Conservation (phyloP, 2,797 vertebrate species). For the Geotrypetes seraphini region DNA sequence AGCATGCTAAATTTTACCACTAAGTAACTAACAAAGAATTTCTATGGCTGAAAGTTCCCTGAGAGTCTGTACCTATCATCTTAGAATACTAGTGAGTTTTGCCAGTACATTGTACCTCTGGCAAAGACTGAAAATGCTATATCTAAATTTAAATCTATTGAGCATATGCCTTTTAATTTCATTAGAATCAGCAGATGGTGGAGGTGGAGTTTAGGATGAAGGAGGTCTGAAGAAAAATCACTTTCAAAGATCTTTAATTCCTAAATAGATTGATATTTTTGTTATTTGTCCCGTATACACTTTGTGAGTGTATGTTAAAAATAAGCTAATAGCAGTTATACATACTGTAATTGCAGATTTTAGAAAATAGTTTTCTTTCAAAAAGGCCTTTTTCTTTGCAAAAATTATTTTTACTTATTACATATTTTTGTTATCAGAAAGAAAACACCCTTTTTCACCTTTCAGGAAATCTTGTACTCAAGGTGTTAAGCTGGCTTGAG, state of each 20-base stretch:
- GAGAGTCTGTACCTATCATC: neutral
- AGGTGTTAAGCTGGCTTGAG: constrained; percentile 19
- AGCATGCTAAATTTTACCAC: no score
- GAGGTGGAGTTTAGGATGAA: no score
- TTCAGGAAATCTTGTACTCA: constrained; percentile 38
- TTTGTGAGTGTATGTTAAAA: no score
- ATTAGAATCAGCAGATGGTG: neutral
- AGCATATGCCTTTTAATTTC: constrained; percentile 8
- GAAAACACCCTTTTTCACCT: constrained; percentile 27
- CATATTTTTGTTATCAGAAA: constrained; percentile 36
- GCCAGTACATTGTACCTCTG: neutral
- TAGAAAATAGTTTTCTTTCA: constrained; percentile 10
- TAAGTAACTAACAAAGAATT: constrained; percentile 18
- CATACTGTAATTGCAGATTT: constrained; percentile 15
- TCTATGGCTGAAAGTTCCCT: constrained; percentile 17
- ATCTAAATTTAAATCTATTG: neutral
- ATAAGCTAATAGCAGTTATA: constrained; percentile 10
- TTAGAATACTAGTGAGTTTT: neutral
- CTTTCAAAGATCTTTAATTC: no score
- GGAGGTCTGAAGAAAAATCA: no score
- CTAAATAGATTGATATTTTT: neutral
- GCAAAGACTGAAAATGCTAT: neutral
- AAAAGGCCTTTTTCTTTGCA: constrained; percentile 31
- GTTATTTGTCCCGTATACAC: constrained; percentile 18
- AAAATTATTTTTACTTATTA: no score